Evolutionary conservation across 2,797 vertebrate genomes (phyloP).

Genomic region (Knipowitschia caucasica): DNA sequence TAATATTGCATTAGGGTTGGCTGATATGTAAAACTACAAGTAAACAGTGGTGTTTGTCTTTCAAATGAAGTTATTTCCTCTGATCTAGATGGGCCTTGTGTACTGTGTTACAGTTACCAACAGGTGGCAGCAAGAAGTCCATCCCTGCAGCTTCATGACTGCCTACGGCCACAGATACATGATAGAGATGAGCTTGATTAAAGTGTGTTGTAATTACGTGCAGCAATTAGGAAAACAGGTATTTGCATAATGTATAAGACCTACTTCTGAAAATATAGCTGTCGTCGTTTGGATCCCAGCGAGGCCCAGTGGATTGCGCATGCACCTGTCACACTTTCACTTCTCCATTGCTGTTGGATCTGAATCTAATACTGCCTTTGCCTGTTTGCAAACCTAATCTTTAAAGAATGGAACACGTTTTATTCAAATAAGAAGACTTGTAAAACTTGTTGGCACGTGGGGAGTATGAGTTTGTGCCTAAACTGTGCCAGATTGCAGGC

Average conservation of each 20-base stretch:
- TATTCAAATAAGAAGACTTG: conserved; percentile 8
- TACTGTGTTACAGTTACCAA: conserved; percentile 38
- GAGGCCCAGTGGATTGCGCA: background rate
- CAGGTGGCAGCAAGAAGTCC: conserved; percentile 74
- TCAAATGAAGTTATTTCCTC: conserved; percentile 34
- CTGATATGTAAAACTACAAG: background rate
- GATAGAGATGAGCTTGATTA: background rate
- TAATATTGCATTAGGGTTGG: background rate
- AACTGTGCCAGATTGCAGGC: conserved; percentile 31
- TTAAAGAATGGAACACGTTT: background rate
- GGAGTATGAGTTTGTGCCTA: conserved; percentile 11
- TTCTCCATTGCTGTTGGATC: background rate
- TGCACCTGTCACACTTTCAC: conserved; percentile 1
- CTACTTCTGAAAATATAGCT: too few species aligned
- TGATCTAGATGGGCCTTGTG: background rate
- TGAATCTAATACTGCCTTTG: background rate
- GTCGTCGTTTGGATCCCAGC: too few species aligned
- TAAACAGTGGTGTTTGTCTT: too few species aligned
- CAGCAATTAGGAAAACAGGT: too few species aligned
- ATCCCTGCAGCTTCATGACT: conserved; percentile 13
- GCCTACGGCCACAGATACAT: too few species aligned
- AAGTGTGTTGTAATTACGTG: background rate
- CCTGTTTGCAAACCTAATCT: too few species aligned
- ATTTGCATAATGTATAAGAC: too few species aligned
- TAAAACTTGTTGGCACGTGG: background rate